Evolutionary conservation across 1,140 invertebrate species (phyloP).

Genomic region (Pseudachorutes palmiensis): DNA sequence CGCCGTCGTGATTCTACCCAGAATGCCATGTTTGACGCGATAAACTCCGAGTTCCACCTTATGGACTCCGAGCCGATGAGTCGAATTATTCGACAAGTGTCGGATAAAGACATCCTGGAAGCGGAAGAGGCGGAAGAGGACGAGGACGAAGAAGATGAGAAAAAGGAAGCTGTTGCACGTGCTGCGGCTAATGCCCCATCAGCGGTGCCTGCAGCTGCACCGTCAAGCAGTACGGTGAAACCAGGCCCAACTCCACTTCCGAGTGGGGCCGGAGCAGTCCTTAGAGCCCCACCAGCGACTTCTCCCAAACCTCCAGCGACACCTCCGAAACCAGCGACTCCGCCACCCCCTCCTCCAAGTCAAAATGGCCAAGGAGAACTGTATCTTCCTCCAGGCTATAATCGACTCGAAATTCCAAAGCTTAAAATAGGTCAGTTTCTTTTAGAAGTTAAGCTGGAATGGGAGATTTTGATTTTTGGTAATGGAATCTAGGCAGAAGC

Average conservation of each 20-base stretch:
- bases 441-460: slow-evolving; percentile 1
- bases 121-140: slow-evolving; percentile 4
- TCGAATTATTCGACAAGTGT: neutral
- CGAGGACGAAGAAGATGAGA: neutral
- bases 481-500: neutral
- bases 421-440: slow-evolving; percentile 18
- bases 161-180: neutral
- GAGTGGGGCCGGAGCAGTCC: neutral
- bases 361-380: slow-evolving; percentile 18
- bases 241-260: neutral
- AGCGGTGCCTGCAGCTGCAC: neutral
- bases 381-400: slow-evolving; percentile 23
- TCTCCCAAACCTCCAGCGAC: neutral
- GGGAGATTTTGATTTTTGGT: neutral
- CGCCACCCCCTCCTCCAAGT: slow-evolving; percentile 1
- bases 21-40: neutral
- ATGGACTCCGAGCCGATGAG: neutral
- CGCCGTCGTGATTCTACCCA: neutral
- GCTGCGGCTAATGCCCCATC: neutral
- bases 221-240: neutral
- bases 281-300: neutral
- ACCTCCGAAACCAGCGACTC: neutral
- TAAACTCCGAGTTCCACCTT: neutral
- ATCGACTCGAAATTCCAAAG: slow-evolving; percentile 28
- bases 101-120: neutral